Base-by-base conservation (phyloP, 1,140 invertebrate genomes). In the Limonius californicus region DNA sequence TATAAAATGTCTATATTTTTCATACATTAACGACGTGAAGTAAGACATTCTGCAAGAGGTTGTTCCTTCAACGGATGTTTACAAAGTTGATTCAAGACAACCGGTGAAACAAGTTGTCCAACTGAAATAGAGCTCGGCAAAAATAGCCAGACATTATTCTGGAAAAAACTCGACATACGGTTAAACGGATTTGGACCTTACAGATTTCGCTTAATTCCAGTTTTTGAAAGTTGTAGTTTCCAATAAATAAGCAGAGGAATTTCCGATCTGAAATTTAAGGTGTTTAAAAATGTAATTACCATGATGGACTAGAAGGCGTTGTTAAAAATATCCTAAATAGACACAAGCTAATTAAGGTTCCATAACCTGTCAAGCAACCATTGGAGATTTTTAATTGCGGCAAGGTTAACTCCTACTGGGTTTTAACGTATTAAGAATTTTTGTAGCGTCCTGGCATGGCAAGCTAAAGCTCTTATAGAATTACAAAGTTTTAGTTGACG, bases 301-400 rank as follows among this genome's bases (percentile, higher is more conserved):
- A 27, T 27, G 23, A 27, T 27, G 23, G 9, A 27, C 42, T 4
- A 3, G 42, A 6, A 45, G 42, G 42, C 42, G 42, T 45, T 45
- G 42, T 45, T 45, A 45, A 18, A 45, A 45, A 45, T 45, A 45
- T 4, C 16, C n/a, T 45, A 45, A 45, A n/a, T 45, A 45, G 42
- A 45, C 42, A 12, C 42, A 45, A 45, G 42, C 16, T 45, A 45
- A 45, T 45, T 45, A 45, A 45, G 42, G 42, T 45, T 4, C 42
- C 42, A 45, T 45, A 45, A 45, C 42, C 42, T 12, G n/a, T 45
- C n/a, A 45, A n/a, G 42, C 16, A 45, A 45, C 42, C 42, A 45
- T 45, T 45, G 42, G 16, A 18, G 42, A 45, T 45, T 45, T 12
- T 45, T 45, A 45, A 45, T 45, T 45, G 16, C 16, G 2, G 14